phyloP scores from a whole-genome alignment of 2,797 vertebrate genomes.

The Anguilla anguilla region DNA sequence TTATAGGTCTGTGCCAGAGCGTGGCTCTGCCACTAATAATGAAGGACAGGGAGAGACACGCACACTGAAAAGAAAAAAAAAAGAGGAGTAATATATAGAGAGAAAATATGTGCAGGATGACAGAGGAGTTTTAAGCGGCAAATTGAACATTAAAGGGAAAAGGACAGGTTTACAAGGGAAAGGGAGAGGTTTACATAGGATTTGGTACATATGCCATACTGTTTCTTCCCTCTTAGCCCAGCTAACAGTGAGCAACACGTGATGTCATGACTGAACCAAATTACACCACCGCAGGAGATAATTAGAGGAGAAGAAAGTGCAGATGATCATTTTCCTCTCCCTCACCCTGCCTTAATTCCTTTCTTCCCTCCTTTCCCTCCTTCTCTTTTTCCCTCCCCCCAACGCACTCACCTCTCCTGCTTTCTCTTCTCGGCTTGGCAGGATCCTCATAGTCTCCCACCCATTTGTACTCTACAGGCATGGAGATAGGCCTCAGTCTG shows the following conservation, averaged over 20 bases:
- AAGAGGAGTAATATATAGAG: constrained; percentile 3
- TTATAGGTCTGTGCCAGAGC: not conserved
- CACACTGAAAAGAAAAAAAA: constrained; percentile 19
- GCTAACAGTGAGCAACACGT: constrained; percentile 28
- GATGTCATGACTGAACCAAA: constrained; percentile 25
- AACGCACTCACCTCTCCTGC: constrained; percentile 82
- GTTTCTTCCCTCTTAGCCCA: not conserved
- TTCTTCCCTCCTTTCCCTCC: constrained; percentile 53
- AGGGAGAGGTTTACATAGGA: constrained; percentile 12
- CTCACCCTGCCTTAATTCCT: constrained; percentile 42
- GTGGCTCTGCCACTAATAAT: not conserved
- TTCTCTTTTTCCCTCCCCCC: not conserved
- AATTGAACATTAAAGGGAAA: constrained; percentile 17
- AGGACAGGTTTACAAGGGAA: constrained; percentile 14
- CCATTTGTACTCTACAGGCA: constrained; percentile 99
- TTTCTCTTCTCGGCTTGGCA: constrained; percentile 94
- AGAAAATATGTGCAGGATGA: constrained; percentile 27
- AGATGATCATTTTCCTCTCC: constrained; percentile 51
- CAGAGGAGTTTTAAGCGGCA: constrained; percentile 29
- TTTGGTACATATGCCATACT: not conserved
- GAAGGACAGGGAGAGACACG: not conserved
- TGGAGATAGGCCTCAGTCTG: constrained; percentile 97
- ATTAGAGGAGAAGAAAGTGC: constrained; percentile 33
- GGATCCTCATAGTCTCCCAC: constrained; percentile 97
- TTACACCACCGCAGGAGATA: constrained; percentile 27